These are phyloP conservation scores for Melitaea cinxia DNA, from an alignment of 1,140 invertebrate species.

Conservation along the genomic window DNA sequence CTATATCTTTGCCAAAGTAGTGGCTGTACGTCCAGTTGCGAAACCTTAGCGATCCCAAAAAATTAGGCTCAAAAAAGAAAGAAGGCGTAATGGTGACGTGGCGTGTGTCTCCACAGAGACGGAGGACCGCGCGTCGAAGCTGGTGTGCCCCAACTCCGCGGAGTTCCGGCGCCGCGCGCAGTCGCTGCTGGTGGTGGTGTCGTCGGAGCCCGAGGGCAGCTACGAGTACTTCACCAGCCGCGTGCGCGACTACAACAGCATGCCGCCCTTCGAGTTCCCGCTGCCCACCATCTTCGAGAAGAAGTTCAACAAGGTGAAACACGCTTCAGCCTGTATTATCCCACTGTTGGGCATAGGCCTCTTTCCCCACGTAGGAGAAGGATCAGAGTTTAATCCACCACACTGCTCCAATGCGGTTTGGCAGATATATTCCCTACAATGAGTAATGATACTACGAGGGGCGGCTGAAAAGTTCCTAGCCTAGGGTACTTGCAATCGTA, in stretches of 20 bases:
- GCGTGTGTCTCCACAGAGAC: conserved; percentile 44
- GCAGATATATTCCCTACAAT: no score
- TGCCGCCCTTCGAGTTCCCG: conserved; percentile 89
- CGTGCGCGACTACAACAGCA: conserved; percentile 89
- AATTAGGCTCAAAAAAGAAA: no score
- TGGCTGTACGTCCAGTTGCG: no score
- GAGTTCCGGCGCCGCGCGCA: conserved; percentile 87
- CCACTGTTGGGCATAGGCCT: background rate
- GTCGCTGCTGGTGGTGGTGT: conserved; percentile 92
- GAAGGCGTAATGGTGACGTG: background rate
- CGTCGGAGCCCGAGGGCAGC: conserved; percentile 88
- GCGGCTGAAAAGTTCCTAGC: no score
- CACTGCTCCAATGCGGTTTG: no score
- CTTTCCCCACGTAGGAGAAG: no score
- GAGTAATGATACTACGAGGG: no score
- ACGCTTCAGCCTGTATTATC: background rate
- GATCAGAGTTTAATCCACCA: no score
- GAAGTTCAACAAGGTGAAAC: conserved; percentile 83
- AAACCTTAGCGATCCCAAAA: no score
- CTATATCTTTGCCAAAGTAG: no score
- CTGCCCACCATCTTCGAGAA: conserved; percentile 82
- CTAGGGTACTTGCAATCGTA: no score
- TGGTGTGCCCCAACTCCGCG: conserved; percentile 84
- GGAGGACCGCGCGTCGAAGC: conserved; percentile 72
- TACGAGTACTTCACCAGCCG: conserved; percentile 89